phyloP scores from a whole-genome alignment of 2,113 vertebrate genomes.

The Canis aureus region DNA sequence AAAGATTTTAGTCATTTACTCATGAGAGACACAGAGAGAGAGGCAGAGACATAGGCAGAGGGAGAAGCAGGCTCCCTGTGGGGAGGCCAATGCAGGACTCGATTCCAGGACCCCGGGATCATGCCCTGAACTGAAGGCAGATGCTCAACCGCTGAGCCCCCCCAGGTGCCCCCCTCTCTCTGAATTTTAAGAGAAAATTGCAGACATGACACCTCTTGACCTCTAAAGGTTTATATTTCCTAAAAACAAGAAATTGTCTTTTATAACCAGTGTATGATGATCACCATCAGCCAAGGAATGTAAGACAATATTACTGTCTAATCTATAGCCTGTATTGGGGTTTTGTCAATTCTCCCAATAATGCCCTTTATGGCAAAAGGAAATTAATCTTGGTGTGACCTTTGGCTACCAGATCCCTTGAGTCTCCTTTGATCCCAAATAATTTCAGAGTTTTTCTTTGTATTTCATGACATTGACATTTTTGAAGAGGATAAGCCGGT shows the following conservation, averaged over 20 bases:
- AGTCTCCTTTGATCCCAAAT: neutral
- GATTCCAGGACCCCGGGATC: no score
- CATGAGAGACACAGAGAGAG: no score
- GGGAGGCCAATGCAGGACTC: no score
- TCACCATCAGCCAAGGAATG: neutral
- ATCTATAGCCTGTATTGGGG: neutral
- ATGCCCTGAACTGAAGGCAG: no score
- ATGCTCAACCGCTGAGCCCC: no score
- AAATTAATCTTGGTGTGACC: neutral
- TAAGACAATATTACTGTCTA: neutral
- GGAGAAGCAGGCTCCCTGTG: no score
- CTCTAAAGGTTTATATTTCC: neutral
- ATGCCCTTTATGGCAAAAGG: neutral
- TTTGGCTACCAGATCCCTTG: neutral
- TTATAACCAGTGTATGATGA: neutral
- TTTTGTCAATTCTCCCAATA: neutral
- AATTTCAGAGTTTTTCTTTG: neutral
- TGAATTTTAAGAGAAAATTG: neutral
- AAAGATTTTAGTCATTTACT: no score
- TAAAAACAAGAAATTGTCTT: neutral
- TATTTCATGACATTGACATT: neutral
- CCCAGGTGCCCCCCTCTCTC: neutral
- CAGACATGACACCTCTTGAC: neutral
- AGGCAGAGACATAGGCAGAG: no score
- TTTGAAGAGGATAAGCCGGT: neutral